Evolutionary conservation across 2,888 invertebrate genomes (phyloP).

Genomic region (Iphiclides podalirius): DNA sequence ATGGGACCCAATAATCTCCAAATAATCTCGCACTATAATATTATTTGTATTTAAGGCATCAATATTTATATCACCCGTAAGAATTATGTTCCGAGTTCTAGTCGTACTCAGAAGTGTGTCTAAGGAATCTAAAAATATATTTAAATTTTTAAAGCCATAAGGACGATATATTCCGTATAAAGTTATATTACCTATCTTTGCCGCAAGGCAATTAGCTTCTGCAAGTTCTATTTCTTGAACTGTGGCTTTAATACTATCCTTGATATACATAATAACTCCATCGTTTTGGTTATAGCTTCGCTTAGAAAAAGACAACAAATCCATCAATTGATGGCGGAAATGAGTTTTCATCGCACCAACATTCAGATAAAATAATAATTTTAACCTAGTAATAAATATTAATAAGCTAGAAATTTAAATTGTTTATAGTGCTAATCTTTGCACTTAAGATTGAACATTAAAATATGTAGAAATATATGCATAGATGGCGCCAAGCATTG

Average conservation of each 20-base stretch:
- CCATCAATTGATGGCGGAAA: conserved; percentile 2
- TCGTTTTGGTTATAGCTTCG: not conserved
- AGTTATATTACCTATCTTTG: not conserved
- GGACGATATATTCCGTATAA: not conserved
- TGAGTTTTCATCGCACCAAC: conserved; percentile 3
- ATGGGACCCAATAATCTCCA: not conserved
- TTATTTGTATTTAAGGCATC: no score
- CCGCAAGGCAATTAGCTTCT: not conserved
- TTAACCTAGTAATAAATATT: no score
- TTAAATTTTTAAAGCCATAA: not conserved
- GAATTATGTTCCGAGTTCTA: not conserved
- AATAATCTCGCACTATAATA: not conserved
- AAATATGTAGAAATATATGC: no score
- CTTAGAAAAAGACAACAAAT: not conserved
- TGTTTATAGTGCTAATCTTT: no score
- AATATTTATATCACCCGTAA: no score
- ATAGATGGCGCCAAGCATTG: no score
- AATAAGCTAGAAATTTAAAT: no score
- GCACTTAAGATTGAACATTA: no score
- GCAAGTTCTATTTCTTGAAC: not conserved
- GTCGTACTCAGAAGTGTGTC: not conserved
- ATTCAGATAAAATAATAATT: no score
- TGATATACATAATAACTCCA: not conserved
- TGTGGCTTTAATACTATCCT: not conserved
- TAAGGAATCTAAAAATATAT: not conserved